phyloP scores from a whole-genome alignment of 2,888 invertebrate genomes.

The Polietes domitor region DNA sequence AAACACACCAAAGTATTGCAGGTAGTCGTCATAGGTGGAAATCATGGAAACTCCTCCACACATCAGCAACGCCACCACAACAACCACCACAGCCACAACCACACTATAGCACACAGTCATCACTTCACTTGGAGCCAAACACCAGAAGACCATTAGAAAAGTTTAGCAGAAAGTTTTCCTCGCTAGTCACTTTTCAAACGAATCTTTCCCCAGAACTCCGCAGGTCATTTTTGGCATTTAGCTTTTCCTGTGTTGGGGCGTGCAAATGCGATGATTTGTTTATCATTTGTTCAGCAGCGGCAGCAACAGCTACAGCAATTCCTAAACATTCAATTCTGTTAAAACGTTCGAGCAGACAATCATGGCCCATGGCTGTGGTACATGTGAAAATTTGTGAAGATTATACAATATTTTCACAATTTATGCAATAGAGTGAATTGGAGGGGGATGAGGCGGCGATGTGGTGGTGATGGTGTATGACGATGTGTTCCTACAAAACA shows the following conservation, averaged over 20 bases:
- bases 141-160: neutral
- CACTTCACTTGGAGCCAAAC: neutral
- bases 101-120: neutral
- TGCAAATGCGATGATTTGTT: conserved; percentile 64
- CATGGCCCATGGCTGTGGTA: conserved; percentile 15
- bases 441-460: neutral
- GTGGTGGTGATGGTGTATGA: neutral
- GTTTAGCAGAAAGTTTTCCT: neutral
- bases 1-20: conserved; percentile 27
- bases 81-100: neutral
- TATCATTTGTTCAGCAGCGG: conserved; percentile 58
- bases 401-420: conserved; percentile 55
- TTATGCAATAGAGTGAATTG: conserved; percentile 52
- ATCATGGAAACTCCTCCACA: conserved; percentile 64
- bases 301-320: conserved; percentile 32
- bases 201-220: conserved; percentile 50
- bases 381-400: conserved; percentile 59
- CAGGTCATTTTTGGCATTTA: conserved; percentile 44
- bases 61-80: neutral
- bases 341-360: neutral
- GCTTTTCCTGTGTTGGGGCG: conserved; percentile 49
- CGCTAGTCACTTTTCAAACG: neutral
- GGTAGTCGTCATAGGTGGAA: conserved; percentile 60
- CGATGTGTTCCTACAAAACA: conserved; percentile 5
- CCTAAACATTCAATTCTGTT: neutral